Base-by-base conservation (phyloP, 2,113 vertebrate genomes). In the Maccullochella peelii region DNA sequence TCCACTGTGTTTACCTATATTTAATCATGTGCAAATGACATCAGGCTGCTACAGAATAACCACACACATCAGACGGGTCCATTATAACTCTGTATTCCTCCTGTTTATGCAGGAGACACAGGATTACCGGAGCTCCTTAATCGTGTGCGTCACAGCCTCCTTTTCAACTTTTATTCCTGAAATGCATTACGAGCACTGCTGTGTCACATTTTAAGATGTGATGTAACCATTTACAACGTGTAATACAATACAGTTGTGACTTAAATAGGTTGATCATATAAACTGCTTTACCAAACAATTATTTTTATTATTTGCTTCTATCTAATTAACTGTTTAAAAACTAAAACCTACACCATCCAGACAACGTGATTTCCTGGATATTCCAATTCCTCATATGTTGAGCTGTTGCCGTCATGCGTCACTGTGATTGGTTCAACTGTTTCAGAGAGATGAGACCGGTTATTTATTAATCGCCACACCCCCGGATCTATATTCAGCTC, bases 391-490 rank as follows among this genome's bases (percentile, higher is more conserved):
- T 63, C 27, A 16, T 38, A 38, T 63, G 30, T 63, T 33, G 16
- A 30, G 14, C 33, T 47, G 52, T 66, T 30, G 52, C 55, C 1
- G 23, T 27, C 33, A 8, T 65, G 47, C 6, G 12, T 36, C 21
- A 16, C 16, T 55, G 33, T 30, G 25, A 33, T 27, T 21, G 12
- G 21, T 61, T 52, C 49, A 40, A 49, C 8, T 40, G 36, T 65
- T 65, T 65, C 11, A 44, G 38, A 66, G 23, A 1, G 4, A 36
- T 73, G 54, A 42, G n/a, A 25, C 5, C 20, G 47, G 47, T 40
- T 59, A 59, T 79, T 78, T 38, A 49, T 58, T n/a, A 36, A 58
- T n/a, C 20, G 16, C 54, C 54, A 69, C 25, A 59, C 42, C 40
- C 38, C 47, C 20, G 0, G 0, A 21, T 40, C 18, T 47, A 6